These are phyloP conservation scores for Oncorhynchus nerka DNA, from an alignment of 2,113 vertebrate species.

Conservation along the genomic window DNA sequence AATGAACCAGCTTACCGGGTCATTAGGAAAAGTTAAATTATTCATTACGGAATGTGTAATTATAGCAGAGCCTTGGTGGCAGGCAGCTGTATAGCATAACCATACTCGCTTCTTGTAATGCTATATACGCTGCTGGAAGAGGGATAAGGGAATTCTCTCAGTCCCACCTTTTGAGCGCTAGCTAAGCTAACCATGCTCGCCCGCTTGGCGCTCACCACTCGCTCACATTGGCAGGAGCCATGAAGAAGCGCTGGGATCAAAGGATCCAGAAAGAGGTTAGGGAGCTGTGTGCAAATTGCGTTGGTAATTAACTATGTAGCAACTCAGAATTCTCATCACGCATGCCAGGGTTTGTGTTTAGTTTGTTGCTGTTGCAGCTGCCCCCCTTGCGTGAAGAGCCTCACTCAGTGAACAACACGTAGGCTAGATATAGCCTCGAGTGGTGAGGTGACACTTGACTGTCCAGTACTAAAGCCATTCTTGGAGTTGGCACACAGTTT, in stretches of 20 bases:
- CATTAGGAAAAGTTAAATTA: constrained; percentile 67
- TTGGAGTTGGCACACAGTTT: neutral
- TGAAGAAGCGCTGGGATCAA: constrained; percentile 18
- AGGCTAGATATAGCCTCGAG: too few relatives aligned
- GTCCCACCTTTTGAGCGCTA: neutral
- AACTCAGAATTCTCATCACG: constrained; percentile 14
- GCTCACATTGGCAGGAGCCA: neutral
- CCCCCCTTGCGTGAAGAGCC: too few relatives aligned
- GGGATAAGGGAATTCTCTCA: constrained; percentile 20
- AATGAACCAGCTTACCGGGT: constrained; percentile 59
- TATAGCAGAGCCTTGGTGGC: constrained; percentile 42
- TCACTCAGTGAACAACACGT: too few relatives aligned
- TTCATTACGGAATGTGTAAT: constrained; percentile 59
- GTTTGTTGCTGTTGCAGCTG: neutral
- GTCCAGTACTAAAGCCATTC: neutral
- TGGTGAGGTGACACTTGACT: neutral
- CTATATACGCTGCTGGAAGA: neutral
- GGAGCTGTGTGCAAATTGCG: neutral
- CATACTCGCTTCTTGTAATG: neutral
- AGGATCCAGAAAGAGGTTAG: constrained; percentile 7
- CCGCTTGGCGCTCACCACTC: neutral
- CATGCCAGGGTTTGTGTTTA: neutral
- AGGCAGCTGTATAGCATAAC: neutral
- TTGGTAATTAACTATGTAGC: constrained; percentile 10
- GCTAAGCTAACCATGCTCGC: constrained; percentile 8